Conservation (phyloP, 2,888 invertebrate genomes). For the Eupithecia subfuscata region DNA sequence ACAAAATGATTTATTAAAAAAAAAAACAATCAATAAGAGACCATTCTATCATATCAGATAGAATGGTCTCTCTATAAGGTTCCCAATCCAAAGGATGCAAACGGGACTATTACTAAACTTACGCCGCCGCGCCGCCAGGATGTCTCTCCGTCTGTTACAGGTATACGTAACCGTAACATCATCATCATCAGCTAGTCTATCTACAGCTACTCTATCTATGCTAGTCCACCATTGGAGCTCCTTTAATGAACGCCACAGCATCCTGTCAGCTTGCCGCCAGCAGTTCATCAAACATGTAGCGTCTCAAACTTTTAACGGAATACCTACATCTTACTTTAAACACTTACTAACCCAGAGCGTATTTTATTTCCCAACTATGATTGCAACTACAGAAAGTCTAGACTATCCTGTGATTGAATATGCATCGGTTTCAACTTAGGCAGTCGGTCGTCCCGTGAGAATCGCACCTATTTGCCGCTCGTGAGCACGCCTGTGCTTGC, state of each 20-base stretch:
- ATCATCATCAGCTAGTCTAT: not conserved
- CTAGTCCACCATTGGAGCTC: not conserved
- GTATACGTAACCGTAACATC: not conserved
- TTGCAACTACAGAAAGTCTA: not conserved
- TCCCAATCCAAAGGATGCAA: not conserved
- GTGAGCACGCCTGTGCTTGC: slow-evolving; percentile 52
- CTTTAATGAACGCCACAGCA: not conserved
- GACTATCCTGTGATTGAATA: slow-evolving; percentile 7
- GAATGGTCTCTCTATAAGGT: not conserved
- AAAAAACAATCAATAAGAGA: not conserved
- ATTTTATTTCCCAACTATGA: not conserved
- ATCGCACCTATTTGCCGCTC: slow-evolving; percentile 59
- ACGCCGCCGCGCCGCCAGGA: not conserved
- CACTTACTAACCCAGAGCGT: not conserved
- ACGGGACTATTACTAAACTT: not conserved
- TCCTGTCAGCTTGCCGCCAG: not conserved
- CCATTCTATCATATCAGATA: not conserved
- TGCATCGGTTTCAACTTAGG: not conserved
- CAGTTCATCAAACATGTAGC: not conserved
- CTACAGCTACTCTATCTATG: not conserved
- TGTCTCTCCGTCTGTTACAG: not conserved
- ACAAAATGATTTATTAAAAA: not conserved
- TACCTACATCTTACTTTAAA: not conserved
- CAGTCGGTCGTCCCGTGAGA: slow-evolving; percentile 60
- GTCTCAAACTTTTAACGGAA: not conserved